A percentile compares a stretch with the other conserved stretches of the same genome.
Evolutionary conservation across 2,888 invertebrate genomes (phyloP).

Genomic region (Pheosia tremula): DNA sequence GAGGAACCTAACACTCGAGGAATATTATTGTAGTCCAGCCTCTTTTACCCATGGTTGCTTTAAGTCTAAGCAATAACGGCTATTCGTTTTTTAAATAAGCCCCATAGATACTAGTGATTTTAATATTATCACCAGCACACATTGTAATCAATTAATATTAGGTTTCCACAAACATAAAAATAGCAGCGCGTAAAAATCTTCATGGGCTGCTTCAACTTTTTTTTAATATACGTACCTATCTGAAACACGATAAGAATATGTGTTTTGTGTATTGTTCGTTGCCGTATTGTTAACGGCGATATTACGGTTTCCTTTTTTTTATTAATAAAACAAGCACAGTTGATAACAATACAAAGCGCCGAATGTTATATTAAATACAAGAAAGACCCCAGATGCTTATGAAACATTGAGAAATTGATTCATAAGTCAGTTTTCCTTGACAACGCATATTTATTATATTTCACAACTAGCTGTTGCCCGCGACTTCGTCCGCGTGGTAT

Average conservation of each 20-base stretch:
- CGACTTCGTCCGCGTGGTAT: no score
- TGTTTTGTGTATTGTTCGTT: not conserved
- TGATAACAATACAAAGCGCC: not conserved
- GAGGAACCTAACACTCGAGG: constrained; percentile 35
- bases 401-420: not conserved
- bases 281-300: not conserved
- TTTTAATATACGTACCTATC: not conserved
- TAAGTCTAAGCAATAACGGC: no score
- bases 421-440: not conserved
- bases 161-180: no score
- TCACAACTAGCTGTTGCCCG: no score
- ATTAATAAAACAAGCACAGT: not conserved
- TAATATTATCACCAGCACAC: no score
- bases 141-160: no score
- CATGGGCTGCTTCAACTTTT: not conserved
- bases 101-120: no score
- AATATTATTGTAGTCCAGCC: constrained; percentile 39
- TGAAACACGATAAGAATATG: not conserved
- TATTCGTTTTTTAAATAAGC: no score
- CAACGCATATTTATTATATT: not conserved
- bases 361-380: not conserved
- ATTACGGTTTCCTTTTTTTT: not conserved
- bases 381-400: no score
- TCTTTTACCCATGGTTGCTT: constrained; percentile 18
- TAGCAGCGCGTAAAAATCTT: no score